Evolutionary conservation across 2,113 vertebrate species (phyloP).

Genomic region (Ceyx melanurus): DNA sequence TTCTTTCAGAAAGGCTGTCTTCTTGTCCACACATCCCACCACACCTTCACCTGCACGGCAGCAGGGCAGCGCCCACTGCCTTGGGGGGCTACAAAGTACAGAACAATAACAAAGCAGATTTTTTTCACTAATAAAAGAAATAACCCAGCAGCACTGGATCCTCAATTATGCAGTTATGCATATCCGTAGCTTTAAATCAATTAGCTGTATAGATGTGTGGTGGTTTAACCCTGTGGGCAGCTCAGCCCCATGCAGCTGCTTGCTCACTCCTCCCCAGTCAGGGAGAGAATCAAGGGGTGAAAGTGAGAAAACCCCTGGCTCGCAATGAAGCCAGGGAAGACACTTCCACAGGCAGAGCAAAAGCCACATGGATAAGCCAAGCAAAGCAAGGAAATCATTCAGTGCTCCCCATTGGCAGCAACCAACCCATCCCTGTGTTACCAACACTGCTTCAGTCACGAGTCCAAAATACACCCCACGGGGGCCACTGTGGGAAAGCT

Average conservation of each 20-base stretch:
- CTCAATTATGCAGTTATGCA: neutral
- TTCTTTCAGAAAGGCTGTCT: neutral
- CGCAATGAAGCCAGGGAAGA: too few relatives aligned
- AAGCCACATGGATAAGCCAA: too few relatives aligned
- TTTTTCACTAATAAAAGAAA: too few relatives aligned
- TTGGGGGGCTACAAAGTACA: neutral
- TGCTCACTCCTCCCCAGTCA: neutral
- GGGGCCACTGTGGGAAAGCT: neutral
- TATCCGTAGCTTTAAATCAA: neutral
- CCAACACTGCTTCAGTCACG: neutral
- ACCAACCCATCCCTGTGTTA: too few relatives aligned
- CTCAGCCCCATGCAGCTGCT: neutral
- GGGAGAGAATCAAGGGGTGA: neutral
- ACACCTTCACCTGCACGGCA: accelerated
- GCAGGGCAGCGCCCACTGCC: neutral
- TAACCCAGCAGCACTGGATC: neutral
- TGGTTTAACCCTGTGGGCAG: neutral
- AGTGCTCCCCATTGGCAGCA: too few relatives aligned
- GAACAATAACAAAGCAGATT: neutral
- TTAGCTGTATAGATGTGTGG: neutral
- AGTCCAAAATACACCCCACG: too few relatives aligned
- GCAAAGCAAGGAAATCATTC: too few relatives aligned
- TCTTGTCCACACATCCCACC: neutral
- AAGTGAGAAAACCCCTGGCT: too few relatives aligned
- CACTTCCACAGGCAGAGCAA: too few relatives aligned